These are phyloP conservation scores for Fragum whitleyi DNA, from an alignment of 2,888 invertebrate species.

Conservation along the genomic window DNA sequence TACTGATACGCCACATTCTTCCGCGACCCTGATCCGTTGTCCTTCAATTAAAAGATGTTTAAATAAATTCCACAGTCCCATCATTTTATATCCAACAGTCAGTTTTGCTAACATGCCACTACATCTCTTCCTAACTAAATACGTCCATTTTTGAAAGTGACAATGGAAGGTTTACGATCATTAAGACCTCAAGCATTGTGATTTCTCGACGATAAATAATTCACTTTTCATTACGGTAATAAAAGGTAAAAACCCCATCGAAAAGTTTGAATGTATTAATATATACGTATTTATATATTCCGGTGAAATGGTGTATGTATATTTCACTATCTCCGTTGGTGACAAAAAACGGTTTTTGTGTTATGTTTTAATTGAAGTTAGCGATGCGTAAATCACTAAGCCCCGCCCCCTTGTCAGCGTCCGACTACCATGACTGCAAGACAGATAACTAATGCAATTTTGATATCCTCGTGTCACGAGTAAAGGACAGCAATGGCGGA, in stretches of 20 bases:
- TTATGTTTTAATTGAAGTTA: constrained; percentile 7
- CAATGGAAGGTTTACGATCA: background rate
- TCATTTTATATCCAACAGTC: background rate
- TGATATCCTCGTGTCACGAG: background rate
- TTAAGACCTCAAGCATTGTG: background rate
- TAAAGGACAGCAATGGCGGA: background rate
- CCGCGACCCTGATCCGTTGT: background rate
- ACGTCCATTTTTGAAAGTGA: background rate
- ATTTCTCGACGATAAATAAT: constrained; percentile 8
- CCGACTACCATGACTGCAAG: background rate
- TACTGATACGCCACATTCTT: background rate
- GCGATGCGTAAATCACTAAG: constrained; percentile 8
- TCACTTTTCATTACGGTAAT: background rate
- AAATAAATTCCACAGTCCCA: background rate
- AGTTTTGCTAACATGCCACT: background rate
- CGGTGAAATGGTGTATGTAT: background rate
- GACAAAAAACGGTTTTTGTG: constrained; percentile 13
- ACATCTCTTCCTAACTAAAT: background rate
- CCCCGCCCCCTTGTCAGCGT: constrained; percentile 13
- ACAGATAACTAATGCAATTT: constrained; percentile 1
- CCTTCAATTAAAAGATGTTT: background rate
- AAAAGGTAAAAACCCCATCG: background rate
- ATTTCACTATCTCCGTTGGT: constrained; percentile 9
- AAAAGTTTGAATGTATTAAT: background rate
- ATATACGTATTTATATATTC: background rate